These are phyloP conservation scores for Metellina segmentata DNA, from an alignment of 2,888 invertebrate genomes.

Conservation along the genomic window DNA sequence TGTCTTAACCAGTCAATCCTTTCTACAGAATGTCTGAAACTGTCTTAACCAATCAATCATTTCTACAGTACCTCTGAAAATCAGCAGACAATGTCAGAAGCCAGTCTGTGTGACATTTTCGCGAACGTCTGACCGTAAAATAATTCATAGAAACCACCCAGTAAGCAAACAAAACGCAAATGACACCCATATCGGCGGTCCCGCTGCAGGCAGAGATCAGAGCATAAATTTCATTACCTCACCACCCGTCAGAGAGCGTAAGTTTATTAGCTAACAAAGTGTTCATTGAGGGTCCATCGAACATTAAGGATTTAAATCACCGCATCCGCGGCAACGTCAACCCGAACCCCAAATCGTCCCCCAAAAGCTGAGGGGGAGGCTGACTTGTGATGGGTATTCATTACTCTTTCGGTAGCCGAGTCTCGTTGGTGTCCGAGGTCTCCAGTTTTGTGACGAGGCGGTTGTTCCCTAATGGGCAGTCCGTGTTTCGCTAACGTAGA, in stretches of 20 bases:
- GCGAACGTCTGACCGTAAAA: background rate
- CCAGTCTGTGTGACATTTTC: too few species aligned
- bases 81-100: too few species aligned
- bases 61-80: too few species aligned
- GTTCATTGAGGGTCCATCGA: slow-evolving; percentile 43
- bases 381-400: slow-evolving; percentile 54
- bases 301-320: slow-evolving; percentile 74
- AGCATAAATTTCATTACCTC: slow-evolving; percentile 68
- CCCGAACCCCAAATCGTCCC: background rate
- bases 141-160: background rate
- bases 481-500: slow-evolving; percentile 58
- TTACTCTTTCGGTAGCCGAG: slow-evolving; percentile 56
- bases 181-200: too few species aligned
- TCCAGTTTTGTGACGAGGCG: slow-evolving; percentile 45
- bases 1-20: too few species aligned
- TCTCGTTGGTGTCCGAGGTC: slow-evolving; percentile 45
- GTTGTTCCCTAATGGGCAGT: slow-evolving; percentile 70
- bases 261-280: slow-evolving; percentile 57
- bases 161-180: too few species aligned
- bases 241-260: slow-evolving; percentile 47
- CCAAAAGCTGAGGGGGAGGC: background rate
- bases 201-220: too few species aligned
- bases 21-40: too few species aligned
- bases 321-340: slow-evolving; percentile 55
- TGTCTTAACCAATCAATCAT: too few species aligned